A percentile compares a stretch with the other conserved stretches of the same genome.
Conservation (phyloP, 1,140 invertebrate genomes). For the Probaryconus sp. region DNA sequence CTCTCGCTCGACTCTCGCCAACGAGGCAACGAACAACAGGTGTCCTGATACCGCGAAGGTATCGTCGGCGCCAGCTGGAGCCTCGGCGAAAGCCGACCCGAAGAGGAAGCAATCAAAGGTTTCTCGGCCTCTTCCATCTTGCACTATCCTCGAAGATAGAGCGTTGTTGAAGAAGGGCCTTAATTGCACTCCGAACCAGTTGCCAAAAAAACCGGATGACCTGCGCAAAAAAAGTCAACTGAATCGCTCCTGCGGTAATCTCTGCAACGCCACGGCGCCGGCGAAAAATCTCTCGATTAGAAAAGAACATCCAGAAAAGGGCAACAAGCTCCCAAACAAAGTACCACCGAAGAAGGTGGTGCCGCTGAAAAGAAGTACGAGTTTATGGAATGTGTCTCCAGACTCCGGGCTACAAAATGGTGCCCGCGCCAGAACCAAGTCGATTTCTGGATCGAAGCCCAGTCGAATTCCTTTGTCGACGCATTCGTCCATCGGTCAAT, state of each 20-base stretch:
- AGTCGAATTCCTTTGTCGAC: slow-evolving; percentile 74
- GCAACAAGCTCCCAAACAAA: neutral
- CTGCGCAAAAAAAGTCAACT: slow-evolving; percentile 62
- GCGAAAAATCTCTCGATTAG: neutral
- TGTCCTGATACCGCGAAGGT: neutral
- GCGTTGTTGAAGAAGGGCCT: slow-evolving; percentile 73
- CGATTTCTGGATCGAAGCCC: slow-evolving; percentile 61
- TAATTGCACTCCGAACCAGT: slow-evolving; percentile 56
- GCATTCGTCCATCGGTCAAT: slow-evolving; percentile 63
- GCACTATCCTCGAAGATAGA: slow-evolving; percentile 74
- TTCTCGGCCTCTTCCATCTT: slow-evolving; percentile 61
- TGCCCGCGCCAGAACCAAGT: slow-evolving; percentile 46
- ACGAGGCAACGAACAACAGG: slow-evolving; percentile 2
- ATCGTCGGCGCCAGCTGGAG: slow-evolving; percentile 4
- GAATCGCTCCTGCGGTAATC: slow-evolving; percentile 69
- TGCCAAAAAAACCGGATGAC: slow-evolving; percentile 66
- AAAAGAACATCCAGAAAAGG: neutral
- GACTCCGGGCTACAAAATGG: slow-evolving; percentile 28
- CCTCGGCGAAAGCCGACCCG: slow-evolving; percentile 30
- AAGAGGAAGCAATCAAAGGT: slow-evolving; percentile 45
- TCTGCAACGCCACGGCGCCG: slow-evolving; percentile 65
- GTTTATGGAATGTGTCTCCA: slow-evolving; percentile 70
- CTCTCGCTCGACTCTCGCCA: slow-evolving; percentile 6
- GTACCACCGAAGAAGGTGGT: slow-evolving; percentile 21
- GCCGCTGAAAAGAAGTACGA: slow-evolving; percentile 68